phyloP scores from a whole-genome alignment of 2,113 vertebrate species.

The Macheiramphus alcinus region DNA sequence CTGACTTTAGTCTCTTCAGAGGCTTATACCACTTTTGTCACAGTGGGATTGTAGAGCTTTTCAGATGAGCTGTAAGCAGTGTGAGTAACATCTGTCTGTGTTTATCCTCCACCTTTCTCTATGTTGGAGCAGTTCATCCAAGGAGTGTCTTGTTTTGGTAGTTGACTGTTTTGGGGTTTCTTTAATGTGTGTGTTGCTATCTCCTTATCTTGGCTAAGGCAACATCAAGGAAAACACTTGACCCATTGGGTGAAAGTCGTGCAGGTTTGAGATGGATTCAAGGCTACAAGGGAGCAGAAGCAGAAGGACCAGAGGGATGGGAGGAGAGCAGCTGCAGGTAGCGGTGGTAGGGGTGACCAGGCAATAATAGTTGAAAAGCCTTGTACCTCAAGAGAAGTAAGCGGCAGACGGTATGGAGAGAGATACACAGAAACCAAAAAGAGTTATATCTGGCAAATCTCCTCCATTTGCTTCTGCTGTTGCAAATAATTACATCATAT shows the following conservation, averaged over 20 bases:
- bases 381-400: neutral
- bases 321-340: neutral
- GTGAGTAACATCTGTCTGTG: neutral
- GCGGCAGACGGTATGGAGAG: neutral
- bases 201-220: neutral
- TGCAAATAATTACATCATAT: neutral
- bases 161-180: neutral
- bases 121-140: neutral
- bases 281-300: neutral
- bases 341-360: neutral
- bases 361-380: neutral
- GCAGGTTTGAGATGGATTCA: neutral
- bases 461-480: neutral
- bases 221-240: neutral
- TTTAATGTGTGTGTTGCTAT: neutral
- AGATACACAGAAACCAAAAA: neutral
- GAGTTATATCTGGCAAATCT: neutral
- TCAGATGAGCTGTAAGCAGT: accelerated
- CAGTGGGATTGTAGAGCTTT: neutral
- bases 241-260: neutral
- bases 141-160: neutral
- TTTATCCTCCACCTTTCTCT: neutral
- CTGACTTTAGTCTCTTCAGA: accelerated
- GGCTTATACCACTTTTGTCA: neutral
- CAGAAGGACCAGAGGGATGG: neutral